These are phyloP conservation scores for Rambutsinella grinnellia DNA, from an alignment of 2,888 invertebrate species.

Conservation along the genomic window DNA sequence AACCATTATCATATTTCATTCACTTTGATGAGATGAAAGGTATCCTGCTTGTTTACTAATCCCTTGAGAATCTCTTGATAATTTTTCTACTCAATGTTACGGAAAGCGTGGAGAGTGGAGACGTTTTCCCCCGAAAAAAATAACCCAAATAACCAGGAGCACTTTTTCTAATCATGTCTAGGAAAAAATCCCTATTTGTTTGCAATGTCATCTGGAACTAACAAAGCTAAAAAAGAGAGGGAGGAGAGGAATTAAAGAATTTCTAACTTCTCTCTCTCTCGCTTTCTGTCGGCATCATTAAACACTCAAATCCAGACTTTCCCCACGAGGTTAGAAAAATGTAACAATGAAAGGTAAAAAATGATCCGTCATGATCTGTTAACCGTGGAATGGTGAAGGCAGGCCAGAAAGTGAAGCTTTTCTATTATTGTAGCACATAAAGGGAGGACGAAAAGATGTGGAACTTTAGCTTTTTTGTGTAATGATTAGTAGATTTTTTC, in stretches of 20 bases:
- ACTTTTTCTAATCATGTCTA: slow-evolving; percentile 45
- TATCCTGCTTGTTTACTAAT: not conserved
- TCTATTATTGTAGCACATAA: no score
- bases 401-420: slow-evolving; percentile 17
- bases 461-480: no score
- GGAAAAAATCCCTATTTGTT: slow-evolving; percentile 14
- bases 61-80: slow-evolving; percentile 35
- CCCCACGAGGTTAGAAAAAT: slow-evolving; percentile 26
- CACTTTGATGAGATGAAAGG: not conserved
- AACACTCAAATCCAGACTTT: slow-evolving; percentile 52
- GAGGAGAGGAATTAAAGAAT: slow-evolving; percentile 15
- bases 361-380: slow-evolving; percentile 52
- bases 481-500: no score
- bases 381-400: slow-evolving; percentile 45
- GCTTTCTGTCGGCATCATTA: slow-evolving; percentile 46
- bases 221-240: slow-evolving; percentile 12
- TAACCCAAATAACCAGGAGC: slow-evolving; percentile 41
- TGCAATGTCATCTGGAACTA: slow-evolving; percentile 35
- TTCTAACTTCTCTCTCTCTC: not conserved
- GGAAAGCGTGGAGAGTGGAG: not conserved
- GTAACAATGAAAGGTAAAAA: slow-evolving; percentile 31
- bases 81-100: slow-evolving; percentile 4
- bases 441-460: no score
- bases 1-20: not conserved
- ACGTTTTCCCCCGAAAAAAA: slow-evolving; percentile 4